Conservation (phyloP, 2,888 invertebrate species). For the Eupithecia inturbata region DNA sequence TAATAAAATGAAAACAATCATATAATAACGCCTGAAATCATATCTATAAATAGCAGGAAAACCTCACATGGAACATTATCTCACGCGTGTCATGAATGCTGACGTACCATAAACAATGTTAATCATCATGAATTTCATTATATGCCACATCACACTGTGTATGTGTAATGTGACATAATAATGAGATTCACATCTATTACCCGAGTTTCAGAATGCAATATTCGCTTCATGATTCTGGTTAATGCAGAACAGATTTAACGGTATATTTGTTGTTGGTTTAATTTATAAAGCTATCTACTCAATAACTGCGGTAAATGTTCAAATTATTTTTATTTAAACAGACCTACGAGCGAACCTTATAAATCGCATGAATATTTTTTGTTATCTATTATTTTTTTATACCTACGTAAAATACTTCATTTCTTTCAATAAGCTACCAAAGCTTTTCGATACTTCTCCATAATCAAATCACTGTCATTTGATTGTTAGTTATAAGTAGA, state of each 20-base stretch:
- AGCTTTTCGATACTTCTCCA: not conserved
- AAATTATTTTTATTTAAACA: not conserved
- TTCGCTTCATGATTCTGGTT: not conserved
- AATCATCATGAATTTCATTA: constrained; percentile 18
- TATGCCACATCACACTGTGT: constrained; percentile 25
- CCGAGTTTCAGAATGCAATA: not conserved
- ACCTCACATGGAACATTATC: constrained; percentile 36
- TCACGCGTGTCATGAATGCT: constrained; percentile 43
- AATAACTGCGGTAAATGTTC: not conserved
- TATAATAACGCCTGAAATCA: constrained; percentile 18
- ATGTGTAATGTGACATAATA: constrained; percentile 15
- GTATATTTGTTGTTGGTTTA: too few species aligned
- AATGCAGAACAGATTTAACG: not conserved
- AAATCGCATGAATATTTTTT: not conserved
- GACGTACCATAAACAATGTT: constrained; percentile 43
- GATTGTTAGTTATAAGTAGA: not conserved
- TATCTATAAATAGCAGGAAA: constrained; percentile 36
- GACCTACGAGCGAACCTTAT: not conserved
- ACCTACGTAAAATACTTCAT: too few species aligned
- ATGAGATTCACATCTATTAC: constrained; percentile 8
- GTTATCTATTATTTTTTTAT: too few species aligned
- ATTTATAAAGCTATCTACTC: not conserved
- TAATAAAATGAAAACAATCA: not conserved
- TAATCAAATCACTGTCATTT: not conserved
- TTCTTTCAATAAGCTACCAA: not conserved